Base-by-base conservation (phyloP, 2,113 vertebrate species). In the Pelodiscus sinensis region DNA sequence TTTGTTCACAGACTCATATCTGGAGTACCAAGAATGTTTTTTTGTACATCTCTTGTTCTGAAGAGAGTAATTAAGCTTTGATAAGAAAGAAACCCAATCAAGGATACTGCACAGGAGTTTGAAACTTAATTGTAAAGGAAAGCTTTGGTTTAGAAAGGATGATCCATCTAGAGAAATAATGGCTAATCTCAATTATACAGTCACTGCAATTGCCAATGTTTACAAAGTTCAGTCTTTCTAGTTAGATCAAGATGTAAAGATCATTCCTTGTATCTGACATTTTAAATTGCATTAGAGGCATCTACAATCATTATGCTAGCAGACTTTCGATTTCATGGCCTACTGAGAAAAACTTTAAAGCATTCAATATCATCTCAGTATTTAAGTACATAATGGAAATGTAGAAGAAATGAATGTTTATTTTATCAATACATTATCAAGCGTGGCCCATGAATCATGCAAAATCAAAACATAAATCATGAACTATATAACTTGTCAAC, bases 311-410 rank as follows among this genome's bases (percentile, higher is more conserved):
- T 93, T 94, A 92, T 0, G 0, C 75, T 83, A 71, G 80, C 82
- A 96, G 93, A 94, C 79, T 96, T 97, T 15, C 18, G 54, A 82
- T 95, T 95, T 79, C 86, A 95, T 1, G 1, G 75, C 87, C 89
- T 44, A 2, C 84, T 57, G 79, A 93, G 89, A 94, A 94, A 96
- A 95, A 85, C 78, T n/a, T 92, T 88, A 97, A 97, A 96, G 90
- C 93, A 92, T 85, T 97, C 96, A 92, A 92, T 94, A 96, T 24
- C 50, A 9, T 90, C 93, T 97, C 68, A 2, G 90, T 89, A 94
- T 94, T 95, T 96, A 96, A 97, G 94, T 95, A 83, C 86, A 84
- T 94, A 95, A 94, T 91, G 91, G 79, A 92, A 86, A 68, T 62
- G 51, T 14, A 87, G 56, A 78, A 86, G 71, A 92, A 95, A 90